Conservation (phyloP, 2,888 invertebrate genomes). For the Diplazon laetatorius region DNA sequence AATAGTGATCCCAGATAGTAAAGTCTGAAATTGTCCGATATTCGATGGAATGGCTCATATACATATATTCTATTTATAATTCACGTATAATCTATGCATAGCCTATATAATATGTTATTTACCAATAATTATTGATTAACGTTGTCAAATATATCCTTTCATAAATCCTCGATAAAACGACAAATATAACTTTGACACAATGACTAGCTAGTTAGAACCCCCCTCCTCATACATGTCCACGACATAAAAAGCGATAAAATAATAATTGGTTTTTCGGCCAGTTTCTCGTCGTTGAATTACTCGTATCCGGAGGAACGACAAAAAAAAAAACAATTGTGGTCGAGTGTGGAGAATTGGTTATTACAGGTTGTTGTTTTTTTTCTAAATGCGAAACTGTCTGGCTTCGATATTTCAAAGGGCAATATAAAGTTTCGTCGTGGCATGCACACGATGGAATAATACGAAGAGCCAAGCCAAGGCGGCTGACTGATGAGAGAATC, state of each 20-base stretch:
- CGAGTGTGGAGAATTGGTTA: conserved; percentile 13
- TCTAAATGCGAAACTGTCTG: background rate
- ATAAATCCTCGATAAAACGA: too few relatives aligned
- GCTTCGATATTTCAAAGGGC: conserved; percentile 21
- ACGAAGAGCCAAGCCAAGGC: conserved; percentile 10
- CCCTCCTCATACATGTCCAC: background rate
- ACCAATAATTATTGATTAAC: too few relatives aligned
- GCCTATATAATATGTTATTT: too few relatives aligned
- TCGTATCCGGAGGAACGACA: background rate
- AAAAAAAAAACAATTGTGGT: background rate
- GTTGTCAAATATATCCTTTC: too few relatives aligned
- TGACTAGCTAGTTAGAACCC: background rate
- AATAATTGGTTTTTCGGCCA: background rate
- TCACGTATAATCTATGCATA: too few relatives aligned
- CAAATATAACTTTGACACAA: background rate
- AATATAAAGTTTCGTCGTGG: conserved; percentile 15
- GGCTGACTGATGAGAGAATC: conserved; percentile 51
- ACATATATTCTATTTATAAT: too few relatives aligned
- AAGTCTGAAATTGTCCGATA: too few relatives aligned
- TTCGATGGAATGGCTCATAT: too few relatives aligned
- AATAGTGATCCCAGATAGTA: too few relatives aligned
- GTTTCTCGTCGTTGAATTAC: conserved; percentile 10
- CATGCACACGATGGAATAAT: conserved; percentile 27
- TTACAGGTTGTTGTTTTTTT: conserved; percentile 27
- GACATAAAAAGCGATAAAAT: conserved; percentile 20